Percentiles rank a stretch among this genome's conserved stretches.
These are phyloP conservation scores for Megaleporinus macrocephalus DNA, from an alignment of 2,113 vertebrate genomes.

Conservation along the genomic window DNA sequence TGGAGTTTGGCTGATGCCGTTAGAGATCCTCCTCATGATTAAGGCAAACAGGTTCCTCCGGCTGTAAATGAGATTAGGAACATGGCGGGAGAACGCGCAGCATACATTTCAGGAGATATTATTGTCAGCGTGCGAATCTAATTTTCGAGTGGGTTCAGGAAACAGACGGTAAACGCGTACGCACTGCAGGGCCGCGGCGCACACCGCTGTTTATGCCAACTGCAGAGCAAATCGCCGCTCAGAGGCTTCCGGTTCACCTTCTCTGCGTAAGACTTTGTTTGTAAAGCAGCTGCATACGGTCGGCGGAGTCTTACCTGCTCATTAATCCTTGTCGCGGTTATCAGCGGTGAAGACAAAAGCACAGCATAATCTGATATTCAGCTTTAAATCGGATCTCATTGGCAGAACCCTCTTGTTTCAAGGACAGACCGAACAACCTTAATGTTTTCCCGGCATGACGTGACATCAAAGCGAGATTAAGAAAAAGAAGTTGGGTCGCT, in stretches of 20 bases:
- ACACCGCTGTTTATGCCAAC: neutral
- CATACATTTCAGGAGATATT: constrained; percentile 47
- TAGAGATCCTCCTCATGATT: constrained; percentile 47
- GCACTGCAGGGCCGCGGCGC: neutral
- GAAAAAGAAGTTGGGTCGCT: no score
- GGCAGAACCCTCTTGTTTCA: no score
- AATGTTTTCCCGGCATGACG: no score
- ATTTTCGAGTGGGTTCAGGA: constrained; percentile 44
- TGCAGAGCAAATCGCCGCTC: neutral
- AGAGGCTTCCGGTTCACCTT: neutral
- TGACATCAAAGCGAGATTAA: no score
- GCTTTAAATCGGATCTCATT: no score
- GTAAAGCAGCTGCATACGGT: neutral
- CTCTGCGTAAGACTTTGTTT: neutral
- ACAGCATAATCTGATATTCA: no score
- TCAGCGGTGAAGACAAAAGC: no score
- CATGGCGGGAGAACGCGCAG: constrained; percentile 38
- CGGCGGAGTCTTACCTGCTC: neutral
- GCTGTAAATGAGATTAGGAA: constrained; percentile 45
- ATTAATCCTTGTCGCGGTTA: neutral
- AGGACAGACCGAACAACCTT: no score
- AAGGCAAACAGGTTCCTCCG: constrained; percentile 40
- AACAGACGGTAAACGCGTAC: constrained; percentile 42
- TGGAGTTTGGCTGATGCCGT: constrained; percentile 45
- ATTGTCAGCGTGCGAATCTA: constrained; percentile 47